Percentiles rank a stretch among this genome's conserved stretches.
Conservation (phyloP, 1,140 invertebrate genomes). For the Metopolophium dirhodum region DNA sequence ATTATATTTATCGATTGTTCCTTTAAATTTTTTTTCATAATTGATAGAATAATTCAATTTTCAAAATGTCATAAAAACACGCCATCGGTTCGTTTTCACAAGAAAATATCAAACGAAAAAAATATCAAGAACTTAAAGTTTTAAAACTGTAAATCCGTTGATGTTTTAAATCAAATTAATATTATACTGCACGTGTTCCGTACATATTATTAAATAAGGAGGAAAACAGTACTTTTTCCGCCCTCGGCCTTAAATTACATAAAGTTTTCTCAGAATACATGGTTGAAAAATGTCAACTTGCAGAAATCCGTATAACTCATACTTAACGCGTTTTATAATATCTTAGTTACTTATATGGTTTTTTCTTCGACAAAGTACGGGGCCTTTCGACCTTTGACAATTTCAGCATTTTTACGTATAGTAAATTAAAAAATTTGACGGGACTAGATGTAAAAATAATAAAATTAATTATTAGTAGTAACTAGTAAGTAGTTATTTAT, state of each 20-base stretch:
- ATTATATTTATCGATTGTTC: neutral
- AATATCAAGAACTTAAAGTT: neutral
- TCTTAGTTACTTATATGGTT: neutral
- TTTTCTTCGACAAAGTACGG: neutral
- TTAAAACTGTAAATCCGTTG: neutral
- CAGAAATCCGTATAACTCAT: neutral
- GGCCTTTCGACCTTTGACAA: neutral
- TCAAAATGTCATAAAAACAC: neutral
- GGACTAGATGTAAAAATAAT: too few relatives aligned
- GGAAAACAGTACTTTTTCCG: neutral
- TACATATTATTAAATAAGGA: neutral
- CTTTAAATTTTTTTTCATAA: neutral
- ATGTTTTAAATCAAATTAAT: slow-evolving; percentile 3
- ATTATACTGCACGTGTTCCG: neutral
- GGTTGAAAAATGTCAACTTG: neutral
- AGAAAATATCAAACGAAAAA: neutral
- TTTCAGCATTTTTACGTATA: neutral
- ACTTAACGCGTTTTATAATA: neutral
- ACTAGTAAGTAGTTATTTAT: too few relatives aligned
- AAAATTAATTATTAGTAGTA: too few relatives aligned
- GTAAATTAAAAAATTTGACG: too few relatives aligned
- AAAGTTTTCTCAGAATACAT: neutral
- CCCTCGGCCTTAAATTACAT: neutral
- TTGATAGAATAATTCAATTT: neutral
- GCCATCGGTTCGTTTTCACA: neutral